Percentiles rank a stretch among this genome's conserved stretches.
phyloP scores from a whole-genome alignment of 2,113 vertebrate species.

The Heterochromis multidens region DNA sequence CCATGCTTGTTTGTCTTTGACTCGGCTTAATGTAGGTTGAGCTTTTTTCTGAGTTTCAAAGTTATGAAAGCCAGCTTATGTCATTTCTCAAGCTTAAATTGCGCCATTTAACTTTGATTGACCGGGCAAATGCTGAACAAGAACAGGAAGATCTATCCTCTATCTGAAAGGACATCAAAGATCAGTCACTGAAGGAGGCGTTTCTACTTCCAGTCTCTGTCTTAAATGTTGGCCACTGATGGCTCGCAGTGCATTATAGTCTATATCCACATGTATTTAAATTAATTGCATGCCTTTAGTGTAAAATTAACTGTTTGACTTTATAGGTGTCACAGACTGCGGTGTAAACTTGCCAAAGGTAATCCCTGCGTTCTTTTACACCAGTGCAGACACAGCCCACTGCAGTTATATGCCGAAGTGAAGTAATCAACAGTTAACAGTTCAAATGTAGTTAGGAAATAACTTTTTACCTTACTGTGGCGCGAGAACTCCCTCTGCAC shows the following conservation, averaged over 20 bases:
- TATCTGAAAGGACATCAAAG: neutral
- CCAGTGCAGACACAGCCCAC: neutral
- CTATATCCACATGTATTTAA: neutral
- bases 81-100: neutral
- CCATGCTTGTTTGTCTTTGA: neutral
- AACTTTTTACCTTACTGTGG: conserved; percentile 82
- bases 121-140: neutral
- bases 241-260: neutral
- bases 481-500: conserved; percentile 85
- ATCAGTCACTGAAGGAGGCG: neutral
- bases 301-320: neutral
- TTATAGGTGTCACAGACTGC: too few species aligned
- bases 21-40: neutral
- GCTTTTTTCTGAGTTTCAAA: neutral
- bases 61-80: neutral
- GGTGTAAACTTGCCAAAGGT: neutral
- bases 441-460: neutral
- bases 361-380: neutral
- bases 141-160: neutral
- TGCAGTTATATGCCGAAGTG: neutral
- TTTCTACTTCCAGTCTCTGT: neutral
- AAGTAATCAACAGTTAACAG: conserved; percentile 21
- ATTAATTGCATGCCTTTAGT: neutral
- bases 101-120: neutral
- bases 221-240: neutral